Percentiles rank a stretch among this genome's conserved stretches.
These are phyloP conservation scores for Coluber constrictor DNA, from an alignment of 2,797 vertebrate species.

Conservation along the genomic window DNA sequence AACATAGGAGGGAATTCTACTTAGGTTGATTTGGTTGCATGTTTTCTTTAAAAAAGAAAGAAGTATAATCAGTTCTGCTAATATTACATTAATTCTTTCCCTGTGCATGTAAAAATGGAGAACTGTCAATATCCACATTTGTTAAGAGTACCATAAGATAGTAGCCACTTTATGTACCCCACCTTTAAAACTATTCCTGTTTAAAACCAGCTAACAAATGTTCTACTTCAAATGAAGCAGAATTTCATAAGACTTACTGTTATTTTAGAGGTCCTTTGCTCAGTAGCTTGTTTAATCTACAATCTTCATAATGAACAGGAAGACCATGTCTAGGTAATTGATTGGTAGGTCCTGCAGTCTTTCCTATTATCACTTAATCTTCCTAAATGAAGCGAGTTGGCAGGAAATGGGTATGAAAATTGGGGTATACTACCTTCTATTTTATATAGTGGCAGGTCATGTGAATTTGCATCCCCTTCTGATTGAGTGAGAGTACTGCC, in stretches of 20 bases:
- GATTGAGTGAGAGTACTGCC: not conserved
- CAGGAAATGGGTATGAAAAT: conserved; percentile 11
- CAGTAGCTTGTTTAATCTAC: conserved; percentile 1
- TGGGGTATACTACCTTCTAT: conserved; percentile 25
- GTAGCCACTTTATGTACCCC: not conserved
- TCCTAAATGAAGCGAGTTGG: not conserved
- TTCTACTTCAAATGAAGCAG: conserved; percentile 20
- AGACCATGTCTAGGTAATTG: not conserved
- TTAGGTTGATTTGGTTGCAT: not conserved
- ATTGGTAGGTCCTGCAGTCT: not conserved
- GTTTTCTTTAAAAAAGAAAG: not conserved
- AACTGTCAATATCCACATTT: not conserved
- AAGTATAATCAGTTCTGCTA: not conserved
- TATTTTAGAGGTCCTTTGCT: conserved; percentile 18
- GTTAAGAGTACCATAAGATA: not conserved
- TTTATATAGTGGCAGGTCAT: not conserved
- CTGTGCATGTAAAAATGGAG: not conserved
- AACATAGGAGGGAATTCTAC: not conserved
- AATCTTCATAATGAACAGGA: conserved; percentile 29
- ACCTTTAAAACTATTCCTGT: not conserved
- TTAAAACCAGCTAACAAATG: not conserved
- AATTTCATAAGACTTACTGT: conserved; percentile 12
- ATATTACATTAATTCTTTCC: conserved; percentile 1
- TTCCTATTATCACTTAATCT: not conserved
- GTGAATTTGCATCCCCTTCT: not conserved